Evolutionary conservation across 2,113 vertebrate species (phyloP), one percentile per base, ranked within the genome.

Genomic region (Phylloscopus whistleri): DNA sequence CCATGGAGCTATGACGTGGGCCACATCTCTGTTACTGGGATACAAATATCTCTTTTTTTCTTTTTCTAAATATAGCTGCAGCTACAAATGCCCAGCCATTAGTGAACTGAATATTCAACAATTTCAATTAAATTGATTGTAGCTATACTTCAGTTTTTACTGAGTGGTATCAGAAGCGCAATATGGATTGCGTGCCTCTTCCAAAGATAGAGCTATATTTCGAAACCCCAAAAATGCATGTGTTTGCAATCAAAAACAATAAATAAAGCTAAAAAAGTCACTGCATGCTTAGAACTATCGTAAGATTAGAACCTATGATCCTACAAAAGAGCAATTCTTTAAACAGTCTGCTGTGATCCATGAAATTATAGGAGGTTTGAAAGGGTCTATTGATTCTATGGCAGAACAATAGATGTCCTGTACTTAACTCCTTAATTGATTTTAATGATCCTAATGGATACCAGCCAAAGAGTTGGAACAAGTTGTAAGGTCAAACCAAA

Each of bases 341-440:
- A 90, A 92, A 79, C 37, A 63, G 37, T 63, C 60, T 93, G 39
- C 56, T 96, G 35, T 81, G 69, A 81, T 74, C 48, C 48, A 62
- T 75, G 84, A 90, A 95, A 93, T 90, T 87, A 74, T n/a, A 62
- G 49, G 41, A 87, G 55, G 23, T 78, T 89, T 90, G 83, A 93
- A 93, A 95, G 79, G 30, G 17, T 87, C 88, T 90, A 86, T 93
- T 93, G 80, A 96, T 92, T 93, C 76, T 63, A 35, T 44, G 56
- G 60, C 48, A 74, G 92, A 92, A 93, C 89, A 94, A 95, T 87
- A 86, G 72, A 78, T 68, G 86, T 87, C 39, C 68, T 96, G 76
- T 93, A 86, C 91, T 94, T 93, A 89, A 94, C 86, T 93, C 72
- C 64, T 93, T 95, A 95, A 96, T 74, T 96, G 93, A 84, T 94